These are phyloP conservation scores for Scaptodrosophila lebanonensis DNA, from an alignment of 1,140 invertebrate species.

Conservation along the genomic window DNA sequence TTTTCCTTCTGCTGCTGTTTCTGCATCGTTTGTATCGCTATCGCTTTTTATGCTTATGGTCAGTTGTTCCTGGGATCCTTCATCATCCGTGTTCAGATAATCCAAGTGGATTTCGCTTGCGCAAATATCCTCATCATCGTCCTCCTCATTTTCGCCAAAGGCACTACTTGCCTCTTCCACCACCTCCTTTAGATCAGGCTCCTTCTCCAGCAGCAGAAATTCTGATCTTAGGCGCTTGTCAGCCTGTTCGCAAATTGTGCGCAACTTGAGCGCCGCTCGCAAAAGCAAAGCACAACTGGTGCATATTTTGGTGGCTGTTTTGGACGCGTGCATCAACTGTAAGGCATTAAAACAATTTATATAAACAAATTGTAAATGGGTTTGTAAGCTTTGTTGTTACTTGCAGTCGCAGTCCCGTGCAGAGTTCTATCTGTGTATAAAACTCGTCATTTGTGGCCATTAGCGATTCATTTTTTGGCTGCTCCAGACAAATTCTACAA, in stretches of 20 bases:
- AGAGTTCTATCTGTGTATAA: conserved; percentile 26
- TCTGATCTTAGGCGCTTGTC: too few relatives aligned
- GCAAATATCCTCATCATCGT: too few relatives aligned
- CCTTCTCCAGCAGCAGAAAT: conserved; percentile 11
- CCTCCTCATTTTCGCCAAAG: not conserved
- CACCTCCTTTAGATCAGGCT: not conserved
- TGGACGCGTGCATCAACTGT: conserved; percentile 28
- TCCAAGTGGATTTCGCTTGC: conserved; percentile 13
- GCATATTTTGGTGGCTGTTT: conserved; percentile 47
- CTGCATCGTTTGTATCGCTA: too few relatives aligned
- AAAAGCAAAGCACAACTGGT: conserved; percentile 45
- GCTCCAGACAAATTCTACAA: conserved; percentile 55
- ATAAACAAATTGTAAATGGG: not conserved
- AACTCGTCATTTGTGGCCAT: conserved; percentile 32
- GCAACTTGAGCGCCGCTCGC: conserved; percentile 43
- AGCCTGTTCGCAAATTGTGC: conserved; percentile 41
- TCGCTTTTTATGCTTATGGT: too few relatives aligned
- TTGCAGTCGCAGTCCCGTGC: conserved; percentile 38
- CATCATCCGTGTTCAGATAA: conserved; percentile 26
- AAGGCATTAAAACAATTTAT: not conserved
- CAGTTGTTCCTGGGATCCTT: too few relatives aligned
- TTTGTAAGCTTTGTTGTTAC: not conserved
- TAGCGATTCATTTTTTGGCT: conserved; percentile 40
- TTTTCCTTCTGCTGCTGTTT: too few relatives aligned
- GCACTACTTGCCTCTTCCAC: not conserved